Evolutionary conservation across 2,888 invertebrate genomes (phyloP).

Genomic region (Spodoptera picta): DNA sequence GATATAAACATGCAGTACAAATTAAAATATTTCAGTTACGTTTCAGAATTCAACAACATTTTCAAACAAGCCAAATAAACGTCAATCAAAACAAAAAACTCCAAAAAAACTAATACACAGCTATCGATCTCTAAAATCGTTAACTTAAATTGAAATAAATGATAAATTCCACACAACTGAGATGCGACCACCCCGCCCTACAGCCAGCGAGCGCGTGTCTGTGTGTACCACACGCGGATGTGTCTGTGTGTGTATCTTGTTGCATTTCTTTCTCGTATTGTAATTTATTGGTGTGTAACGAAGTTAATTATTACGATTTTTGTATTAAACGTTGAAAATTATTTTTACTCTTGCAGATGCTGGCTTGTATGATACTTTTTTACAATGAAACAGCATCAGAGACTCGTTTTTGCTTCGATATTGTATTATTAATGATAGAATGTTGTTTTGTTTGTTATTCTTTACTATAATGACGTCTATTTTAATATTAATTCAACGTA

Average conservation of each 20-base stretch:
- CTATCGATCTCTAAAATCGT: conserved; percentile 15
- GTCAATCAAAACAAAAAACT: conserved; percentile 2
- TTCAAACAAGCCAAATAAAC: neutral
- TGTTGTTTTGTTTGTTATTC: conserved; percentile 55
- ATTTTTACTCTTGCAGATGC: conserved; percentile 85
- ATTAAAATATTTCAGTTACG: no score
- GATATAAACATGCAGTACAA: no score
- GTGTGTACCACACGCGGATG: conserved; percentile 40
- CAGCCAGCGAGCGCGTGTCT: conserved; percentile 49
- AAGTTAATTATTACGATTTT: conserved; percentile 89
- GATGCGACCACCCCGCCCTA: conserved; percentile 57
- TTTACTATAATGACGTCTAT: conserved; percentile 55
- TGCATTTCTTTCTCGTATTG: conserved; percentile 88
- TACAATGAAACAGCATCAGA: conserved; percentile 75
- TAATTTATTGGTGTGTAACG: conserved; percentile 89
- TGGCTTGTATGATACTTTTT: conserved; percentile 70
- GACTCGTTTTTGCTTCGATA: conserved; percentile 59
- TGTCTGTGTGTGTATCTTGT: conserved; percentile 74
- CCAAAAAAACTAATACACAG: neutral
- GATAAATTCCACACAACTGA: conserved; percentile 38
- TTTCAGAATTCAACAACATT: no score
- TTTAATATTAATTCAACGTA: conserved; percentile 56
- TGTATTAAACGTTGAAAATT: conserved; percentile 89
- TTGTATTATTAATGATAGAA: conserved; percentile 60
- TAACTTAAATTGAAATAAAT: conserved; percentile 38